Evolutionary conservation across 1,140 invertebrate species (phyloP).

Genomic region (Rhopalosiphum maidis): DNA sequence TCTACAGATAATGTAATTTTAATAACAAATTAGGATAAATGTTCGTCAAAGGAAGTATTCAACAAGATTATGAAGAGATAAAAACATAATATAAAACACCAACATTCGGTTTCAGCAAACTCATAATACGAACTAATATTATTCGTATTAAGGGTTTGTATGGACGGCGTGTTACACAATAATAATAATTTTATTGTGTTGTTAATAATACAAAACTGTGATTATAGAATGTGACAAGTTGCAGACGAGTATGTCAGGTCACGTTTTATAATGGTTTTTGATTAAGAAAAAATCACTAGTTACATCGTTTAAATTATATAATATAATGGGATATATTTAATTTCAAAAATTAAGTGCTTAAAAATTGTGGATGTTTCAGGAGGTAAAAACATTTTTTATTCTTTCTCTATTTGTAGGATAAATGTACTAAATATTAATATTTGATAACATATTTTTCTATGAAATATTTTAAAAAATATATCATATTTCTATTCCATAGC

Average conservation of each 20-base stretch:
- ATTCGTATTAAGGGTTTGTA: background rate
- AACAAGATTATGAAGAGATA: background rate
- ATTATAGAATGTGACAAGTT: background rate
- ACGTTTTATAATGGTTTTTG: background rate
- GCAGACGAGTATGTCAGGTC: background rate
- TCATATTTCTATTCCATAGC: background rate
- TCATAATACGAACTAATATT: background rate
- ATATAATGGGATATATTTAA: background rate
- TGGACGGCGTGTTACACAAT: background rate
- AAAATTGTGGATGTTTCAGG: background rate
- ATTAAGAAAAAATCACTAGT: background rate
- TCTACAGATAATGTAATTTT: background rate
- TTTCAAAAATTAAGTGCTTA: background rate
- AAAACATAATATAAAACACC: background rate
- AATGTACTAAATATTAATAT: background rate
- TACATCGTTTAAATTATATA: background rate
- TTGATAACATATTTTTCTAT: background rate
- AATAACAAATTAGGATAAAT: slow-evolving; percentile 9
- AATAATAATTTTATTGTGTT: background rate
- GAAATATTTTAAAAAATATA: background rate
- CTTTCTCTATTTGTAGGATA: background rate
- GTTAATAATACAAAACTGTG: background rate
- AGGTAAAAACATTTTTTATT: background rate
- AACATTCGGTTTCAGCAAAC: background rate
- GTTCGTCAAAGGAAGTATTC: background rate